These are phyloP conservation scores for Procambarus clarkii DNA, from an alignment of 1,140 invertebrate species.

Conservation along the genomic window DNA sequence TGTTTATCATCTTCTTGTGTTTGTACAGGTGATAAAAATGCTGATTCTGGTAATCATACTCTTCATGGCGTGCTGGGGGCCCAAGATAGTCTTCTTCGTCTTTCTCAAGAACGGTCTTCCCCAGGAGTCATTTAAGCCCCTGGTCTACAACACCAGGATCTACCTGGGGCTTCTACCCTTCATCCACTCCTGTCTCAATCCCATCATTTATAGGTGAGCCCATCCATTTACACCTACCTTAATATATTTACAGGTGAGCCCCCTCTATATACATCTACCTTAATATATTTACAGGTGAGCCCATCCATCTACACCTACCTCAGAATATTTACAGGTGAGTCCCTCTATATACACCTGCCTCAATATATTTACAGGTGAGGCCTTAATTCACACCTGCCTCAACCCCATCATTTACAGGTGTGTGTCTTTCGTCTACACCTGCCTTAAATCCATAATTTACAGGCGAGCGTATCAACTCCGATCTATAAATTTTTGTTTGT, in stretches of 20 bases:
- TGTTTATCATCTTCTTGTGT: background rate
- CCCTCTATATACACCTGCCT: too few species aligned
- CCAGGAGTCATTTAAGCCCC: conserved; percentile 48
- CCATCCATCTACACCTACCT: background rate
- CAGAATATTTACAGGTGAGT: background rate
- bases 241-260: too few species aligned
- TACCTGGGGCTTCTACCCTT: conserved; percentile 74
- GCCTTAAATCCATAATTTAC: too few species aligned
- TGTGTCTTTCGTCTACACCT: too few species aligned
- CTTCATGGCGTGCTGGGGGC: conserved; percentile 78
- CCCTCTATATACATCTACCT: background rate
- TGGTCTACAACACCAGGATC: conserved; percentile 72
- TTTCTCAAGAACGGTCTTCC: conserved; percentile 72
- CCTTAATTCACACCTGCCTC: too few species aligned
- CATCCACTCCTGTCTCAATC: conserved; percentile 77
- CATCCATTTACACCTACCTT: conserved; percentile 72
- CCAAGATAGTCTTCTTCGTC: conserved; percentile 74
- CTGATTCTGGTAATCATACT: conserved; percentile 76
- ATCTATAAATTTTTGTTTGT: too few species aligned
- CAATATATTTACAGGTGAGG: too few species aligned
- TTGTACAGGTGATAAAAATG: conserved; percentile 74
- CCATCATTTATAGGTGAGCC: conserved; percentile 79
- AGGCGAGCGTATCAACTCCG: too few species aligned
- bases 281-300: background rate
- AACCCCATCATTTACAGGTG: too few species aligned